Base-by-base conservation (phyloP, 2,797 vertebrate species). In the Hybognathus amarus region DNA sequence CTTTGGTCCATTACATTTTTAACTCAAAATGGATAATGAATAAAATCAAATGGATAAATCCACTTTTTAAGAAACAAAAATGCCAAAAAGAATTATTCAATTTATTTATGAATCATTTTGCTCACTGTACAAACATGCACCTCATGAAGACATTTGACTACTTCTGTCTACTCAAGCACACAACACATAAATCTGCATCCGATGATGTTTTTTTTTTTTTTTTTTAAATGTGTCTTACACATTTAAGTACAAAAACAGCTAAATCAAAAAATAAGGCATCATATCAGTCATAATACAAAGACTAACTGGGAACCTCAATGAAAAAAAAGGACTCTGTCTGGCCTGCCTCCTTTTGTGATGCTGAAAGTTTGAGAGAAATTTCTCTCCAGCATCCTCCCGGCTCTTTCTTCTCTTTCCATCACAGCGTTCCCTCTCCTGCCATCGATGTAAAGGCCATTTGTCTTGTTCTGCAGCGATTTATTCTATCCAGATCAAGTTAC, bases 401-500 rank as follows among this genome's bases (percentile, higher is more conserved):
- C 76, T 79, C 59, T 66, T 63, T 70, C 80, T 61, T 56, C 77
- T 42, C 83, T 82, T 83, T 52, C 56, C 15, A 77, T 80, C 64
- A 83, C 73, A 75, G 70, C 11, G 64, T 84, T 77, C 71, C 22
- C 83, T 83, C 50, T 66, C 79, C 70, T 40, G 81, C 77, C 61
- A 27, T 73, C 30, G n/a, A 78, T 70, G 40, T 80, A 85, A 85
- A 87, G 87, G 83, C 84, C 82, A 87, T 83, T 74, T 24, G 73
- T 85, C 79, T 84, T 87, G 85, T 84, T 85, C 82, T 66, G 66
- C 67, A 67, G 79, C 66, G 77, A 69, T 87, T 87, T 85, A 84
- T 85, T 84, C 70, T 68, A 66, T 75, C 67, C 81, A 66, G 85
- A 87, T 87, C 86, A 73, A 85, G 88, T 87, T 85, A 83, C 61